Evolutionary conservation across 2,797 vertebrate genomes (phyloP).

Genomic region (Xerus rutilus): DNA sequence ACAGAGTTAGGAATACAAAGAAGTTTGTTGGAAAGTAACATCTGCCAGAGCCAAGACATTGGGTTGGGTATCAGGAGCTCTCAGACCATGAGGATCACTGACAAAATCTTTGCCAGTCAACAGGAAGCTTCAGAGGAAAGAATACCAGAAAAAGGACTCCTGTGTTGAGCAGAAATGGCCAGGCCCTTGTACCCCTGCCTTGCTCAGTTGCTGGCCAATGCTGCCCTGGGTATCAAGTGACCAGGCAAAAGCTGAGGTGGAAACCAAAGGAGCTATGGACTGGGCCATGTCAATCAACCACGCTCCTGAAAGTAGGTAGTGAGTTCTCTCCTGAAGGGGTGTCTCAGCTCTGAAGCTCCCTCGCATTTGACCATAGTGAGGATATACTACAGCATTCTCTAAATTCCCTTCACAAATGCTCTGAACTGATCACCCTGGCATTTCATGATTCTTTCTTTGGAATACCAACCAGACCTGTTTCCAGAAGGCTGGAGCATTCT

Average conservation of each 20-base stretch:
- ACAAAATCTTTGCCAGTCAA: neutral
- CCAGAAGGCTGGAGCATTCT: neutral
- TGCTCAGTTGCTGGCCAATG: neutral
- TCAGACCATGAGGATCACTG: neutral
- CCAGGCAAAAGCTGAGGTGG: neutral
- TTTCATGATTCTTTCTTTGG: neutral
- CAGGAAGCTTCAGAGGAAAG: neutral
- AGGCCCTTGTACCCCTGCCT: neutral
- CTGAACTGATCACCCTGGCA: neutral
- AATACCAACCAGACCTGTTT: neutral
- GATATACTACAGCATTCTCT: neutral
- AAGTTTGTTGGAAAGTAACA: neutral
- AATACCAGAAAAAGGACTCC: neutral
- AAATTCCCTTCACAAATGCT: neutral
- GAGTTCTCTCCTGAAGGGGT: neutral
- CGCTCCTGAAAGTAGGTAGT: neutral
- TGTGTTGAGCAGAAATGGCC: neutral
- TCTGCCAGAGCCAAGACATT: neutral
- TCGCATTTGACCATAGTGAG: neutral
- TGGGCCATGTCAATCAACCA: neutral
- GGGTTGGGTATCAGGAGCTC: neutral
- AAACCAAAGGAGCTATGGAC: too few relatives aligned
- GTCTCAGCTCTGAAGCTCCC: neutral
- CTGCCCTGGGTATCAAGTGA: neutral
- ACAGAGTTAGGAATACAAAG: neutral